A percentile compares a stretch with the other conserved stretches of the same genome.
These are phyloP conservation scores for Eilema depressum DNA, from an alignment of 2,888 invertebrate genomes.

Conservation along the genomic window DNA sequence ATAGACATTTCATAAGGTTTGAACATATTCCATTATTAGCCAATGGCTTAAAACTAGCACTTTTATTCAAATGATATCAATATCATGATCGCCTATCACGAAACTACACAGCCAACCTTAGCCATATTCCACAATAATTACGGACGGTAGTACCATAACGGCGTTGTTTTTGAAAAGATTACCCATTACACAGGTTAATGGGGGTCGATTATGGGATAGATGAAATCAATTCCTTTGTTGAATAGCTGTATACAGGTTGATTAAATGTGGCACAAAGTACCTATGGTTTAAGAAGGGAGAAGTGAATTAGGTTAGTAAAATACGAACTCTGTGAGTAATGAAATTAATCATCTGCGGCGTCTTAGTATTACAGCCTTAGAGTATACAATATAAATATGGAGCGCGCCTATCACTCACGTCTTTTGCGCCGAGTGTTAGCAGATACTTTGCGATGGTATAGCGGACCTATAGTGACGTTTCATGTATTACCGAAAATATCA, in stretches of 20 bases:
- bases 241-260: not conserved
- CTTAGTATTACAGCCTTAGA: no score
- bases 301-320: no score
- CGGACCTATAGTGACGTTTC: no score
- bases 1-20: not conserved
- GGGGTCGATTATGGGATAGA: not conserved
- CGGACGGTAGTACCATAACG: not conserved
- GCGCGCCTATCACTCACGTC: no score
- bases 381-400: no score
- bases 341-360: no score
- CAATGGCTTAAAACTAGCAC: not conserved
- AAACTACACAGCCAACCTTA: not conserved
- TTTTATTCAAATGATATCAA: not conserved
- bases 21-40: not conserved
- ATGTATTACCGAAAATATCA: no score
- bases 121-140: not conserved
- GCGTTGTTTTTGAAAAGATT: not conserved
- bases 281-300: no score
- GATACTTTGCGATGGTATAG: no score
- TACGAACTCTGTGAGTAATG: no score
- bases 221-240: not conserved
- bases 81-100: not conserved
- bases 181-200: constrained; percentile 4
- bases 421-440: no score
- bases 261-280: not conserved